Conservation (phyloP, 2,113 vertebrate species). For the Aptenodytes forsteri region DNA sequence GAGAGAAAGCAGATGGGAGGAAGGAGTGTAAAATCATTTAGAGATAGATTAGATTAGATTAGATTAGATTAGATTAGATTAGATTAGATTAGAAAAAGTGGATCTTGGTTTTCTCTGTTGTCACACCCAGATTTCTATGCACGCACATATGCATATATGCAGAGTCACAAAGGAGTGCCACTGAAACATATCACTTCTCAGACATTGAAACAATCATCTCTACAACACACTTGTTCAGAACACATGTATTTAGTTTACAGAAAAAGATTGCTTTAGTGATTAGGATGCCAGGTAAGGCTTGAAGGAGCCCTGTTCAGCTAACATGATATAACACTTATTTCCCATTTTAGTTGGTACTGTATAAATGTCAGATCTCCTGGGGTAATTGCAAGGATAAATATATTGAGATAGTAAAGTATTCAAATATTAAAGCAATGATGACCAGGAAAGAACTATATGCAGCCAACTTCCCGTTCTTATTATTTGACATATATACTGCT, state of each 20-base stretch:
- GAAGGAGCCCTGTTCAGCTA: background rate
- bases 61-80: background rate
- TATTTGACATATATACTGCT: background rate
- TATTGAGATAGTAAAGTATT: background rate
- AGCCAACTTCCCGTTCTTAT: background rate
- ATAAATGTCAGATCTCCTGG: background rate
- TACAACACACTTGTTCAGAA: background rate
- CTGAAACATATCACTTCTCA: background rate
- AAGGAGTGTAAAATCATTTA: background rate
- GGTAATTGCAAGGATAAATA: background rate
- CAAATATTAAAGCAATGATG: background rate
- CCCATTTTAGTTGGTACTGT: background rate
- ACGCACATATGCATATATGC: background rate
- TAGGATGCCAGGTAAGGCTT: background rate
- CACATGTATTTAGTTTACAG: background rate
- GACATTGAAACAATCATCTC: background rate
- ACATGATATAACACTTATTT: background rate
- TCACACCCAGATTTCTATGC: background rate
- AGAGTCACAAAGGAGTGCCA: background rate
- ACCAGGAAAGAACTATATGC: background rate
- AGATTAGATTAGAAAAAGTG: background rate
- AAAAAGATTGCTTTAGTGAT: background rate
- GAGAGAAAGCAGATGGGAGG: background rate
- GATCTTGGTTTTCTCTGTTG: background rate
- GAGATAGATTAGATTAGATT: background rate